phyloP scores from a whole-genome alignment of 2,113 vertebrate species.

The Solea senegalensis region DNA sequence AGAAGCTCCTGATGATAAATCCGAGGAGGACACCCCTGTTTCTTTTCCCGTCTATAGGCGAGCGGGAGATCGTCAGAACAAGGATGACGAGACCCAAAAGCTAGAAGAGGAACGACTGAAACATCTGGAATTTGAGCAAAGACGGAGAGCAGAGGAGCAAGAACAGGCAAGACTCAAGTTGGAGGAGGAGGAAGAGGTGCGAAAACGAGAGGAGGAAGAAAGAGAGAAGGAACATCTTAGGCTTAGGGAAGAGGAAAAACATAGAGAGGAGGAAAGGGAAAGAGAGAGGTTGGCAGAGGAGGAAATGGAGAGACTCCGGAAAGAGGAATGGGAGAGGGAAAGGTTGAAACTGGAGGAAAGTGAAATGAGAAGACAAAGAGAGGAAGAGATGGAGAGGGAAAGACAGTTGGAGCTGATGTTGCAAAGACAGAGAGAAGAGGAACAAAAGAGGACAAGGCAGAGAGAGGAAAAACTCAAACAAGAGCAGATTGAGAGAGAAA shows the following conservation, averaged over 20 bases:
- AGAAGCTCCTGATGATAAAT: slow-evolving; percentile 11
- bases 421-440: not conserved
- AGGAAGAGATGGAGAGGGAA: not conserved
- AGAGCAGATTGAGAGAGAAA: not conserved
- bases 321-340: slow-evolving; percentile 8
- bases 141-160: slow-evolving; percentile 41
- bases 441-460: slow-evolving; percentile 1
- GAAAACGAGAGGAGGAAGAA: slow-evolving; percentile 20
- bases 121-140: slow-evolving; percentile 45
- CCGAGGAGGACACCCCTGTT: slow-evolving; percentile 6
- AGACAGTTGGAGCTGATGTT: not conserved
- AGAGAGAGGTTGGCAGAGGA: slow-evolving; percentile 1
- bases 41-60: slow-evolving; percentile 25
- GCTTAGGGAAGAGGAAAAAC: slow-evolving; percentile 8
- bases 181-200: slow-evolving; percentile 19
- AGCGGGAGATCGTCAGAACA: slow-evolving; percentile 31
- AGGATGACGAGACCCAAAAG: not conserved
- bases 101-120: slow-evolving; percentile 41
- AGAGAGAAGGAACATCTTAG: slow-evolving; percentile 18
- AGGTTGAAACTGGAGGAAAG: slow-evolving; percentile 9
- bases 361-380: not conserved
- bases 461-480: not conserved
- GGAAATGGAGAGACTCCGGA: slow-evolving; percentile 11
- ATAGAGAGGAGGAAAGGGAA: slow-evolving; percentile 9
- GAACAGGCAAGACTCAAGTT: slow-evolving; percentile 16